phyloP scores from a whole-genome alignment of 2,797 vertebrate genomes.

The Lutjanus campechanus region DNA sequence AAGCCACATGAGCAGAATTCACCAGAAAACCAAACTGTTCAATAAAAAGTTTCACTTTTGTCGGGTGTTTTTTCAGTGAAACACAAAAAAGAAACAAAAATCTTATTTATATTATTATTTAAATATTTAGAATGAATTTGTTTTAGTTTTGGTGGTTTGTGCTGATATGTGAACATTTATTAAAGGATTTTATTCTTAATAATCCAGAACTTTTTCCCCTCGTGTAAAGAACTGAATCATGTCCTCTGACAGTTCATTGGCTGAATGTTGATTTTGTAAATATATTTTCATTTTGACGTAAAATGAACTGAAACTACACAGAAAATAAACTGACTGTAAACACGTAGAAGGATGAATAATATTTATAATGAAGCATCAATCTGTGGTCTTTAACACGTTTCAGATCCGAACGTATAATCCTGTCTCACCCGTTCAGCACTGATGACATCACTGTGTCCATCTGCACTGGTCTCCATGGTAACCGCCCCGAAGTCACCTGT shows the following conservation, averaged over 20 bases:
- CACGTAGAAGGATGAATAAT: too few species aligned
- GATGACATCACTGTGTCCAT: neutral
- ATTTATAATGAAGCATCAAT: too few species aligned
- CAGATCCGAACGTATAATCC: neutral
- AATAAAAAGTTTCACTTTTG: neutral
- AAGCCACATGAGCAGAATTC: neutral
- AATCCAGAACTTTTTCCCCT: too few species aligned
- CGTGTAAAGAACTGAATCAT: too few species aligned
- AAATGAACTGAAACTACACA: neutral
- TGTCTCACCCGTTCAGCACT: neutral
- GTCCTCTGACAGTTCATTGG: too few species aligned
- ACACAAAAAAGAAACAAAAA: neutral
- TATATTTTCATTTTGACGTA: neutral
- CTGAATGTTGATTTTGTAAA: too few species aligned
- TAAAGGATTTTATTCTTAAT: neutral
- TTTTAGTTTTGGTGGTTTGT: neutral
- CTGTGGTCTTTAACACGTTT: neutral
- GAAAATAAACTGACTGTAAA: too few species aligned
- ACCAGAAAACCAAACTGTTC: neutral
- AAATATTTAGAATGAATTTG: neutral
- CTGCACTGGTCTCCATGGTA: neutral
- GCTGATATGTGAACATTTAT: neutral
- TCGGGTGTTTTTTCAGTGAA: neutral
- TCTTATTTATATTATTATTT: too few species aligned
- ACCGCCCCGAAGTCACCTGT: neutral